Percentiles rank a stretch among this genome's conserved stretches.
phyloP scores from a whole-genome alignment of 2,113 vertebrate species.

The Elanoides forficatus region DNA sequence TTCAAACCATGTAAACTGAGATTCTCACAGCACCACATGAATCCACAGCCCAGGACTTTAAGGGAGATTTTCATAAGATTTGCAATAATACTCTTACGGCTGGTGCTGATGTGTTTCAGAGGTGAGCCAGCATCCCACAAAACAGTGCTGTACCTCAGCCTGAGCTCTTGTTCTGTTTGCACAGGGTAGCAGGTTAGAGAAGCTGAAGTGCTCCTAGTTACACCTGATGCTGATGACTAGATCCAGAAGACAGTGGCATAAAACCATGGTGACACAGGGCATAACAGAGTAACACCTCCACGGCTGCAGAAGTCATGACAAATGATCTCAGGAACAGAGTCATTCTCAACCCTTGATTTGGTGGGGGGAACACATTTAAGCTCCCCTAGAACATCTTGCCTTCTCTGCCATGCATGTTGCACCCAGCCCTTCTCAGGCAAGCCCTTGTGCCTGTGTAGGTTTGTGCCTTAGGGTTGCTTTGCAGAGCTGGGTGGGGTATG shows the following conservation, averaged over 20 bases:
- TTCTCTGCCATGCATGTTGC: neutral
- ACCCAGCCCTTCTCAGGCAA: neutral
- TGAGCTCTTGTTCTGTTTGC: neutral
- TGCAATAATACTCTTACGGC: accelerated
- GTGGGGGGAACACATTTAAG: neutral
- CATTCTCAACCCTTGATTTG: neutral
- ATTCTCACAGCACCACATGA: neutral
- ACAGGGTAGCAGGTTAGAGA: neutral
- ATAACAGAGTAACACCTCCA: neutral
- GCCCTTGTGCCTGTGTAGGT: neutral
- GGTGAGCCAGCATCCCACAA: neutral
- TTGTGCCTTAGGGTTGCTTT: neutral
- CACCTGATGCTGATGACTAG: neutral
- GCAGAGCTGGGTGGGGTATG: neutral
- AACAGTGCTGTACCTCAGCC: neutral
- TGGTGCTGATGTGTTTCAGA: neutral
- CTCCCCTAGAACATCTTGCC: neutral
- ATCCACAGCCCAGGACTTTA: neutral
- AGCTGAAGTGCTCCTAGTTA: neutral
- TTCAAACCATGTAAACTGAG: neutral
- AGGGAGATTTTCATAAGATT: neutral
- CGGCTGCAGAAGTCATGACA: neutral
- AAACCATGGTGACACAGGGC: neutral
- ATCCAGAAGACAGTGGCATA: neutral
- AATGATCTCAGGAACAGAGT: neutral